phyloP scores from a whole-genome alignment of 1,140 invertebrate genomes.

The Lordiphosa clarofinis region DNA sequence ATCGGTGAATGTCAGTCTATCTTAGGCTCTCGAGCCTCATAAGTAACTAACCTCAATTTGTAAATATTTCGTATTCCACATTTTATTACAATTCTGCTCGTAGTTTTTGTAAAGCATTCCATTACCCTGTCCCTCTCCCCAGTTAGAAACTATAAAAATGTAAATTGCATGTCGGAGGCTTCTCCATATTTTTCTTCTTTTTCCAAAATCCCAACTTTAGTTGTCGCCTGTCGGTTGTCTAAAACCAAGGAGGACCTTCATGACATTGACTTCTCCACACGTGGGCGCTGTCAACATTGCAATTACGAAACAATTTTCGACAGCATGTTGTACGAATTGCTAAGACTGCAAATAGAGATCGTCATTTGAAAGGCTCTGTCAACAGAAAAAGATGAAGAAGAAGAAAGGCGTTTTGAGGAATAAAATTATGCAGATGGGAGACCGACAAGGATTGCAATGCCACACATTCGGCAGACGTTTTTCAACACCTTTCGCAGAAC shows the following conservation, averaged over 20 bases:
- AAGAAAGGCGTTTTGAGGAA: constrained; percentile 35
- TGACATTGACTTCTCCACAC: constrained; percentile 12
- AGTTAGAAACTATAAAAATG: too few relatives aligned
- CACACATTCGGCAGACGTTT: constrained; percentile 39
- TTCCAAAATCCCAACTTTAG: not conserved
- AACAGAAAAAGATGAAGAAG: constrained; percentile 52
- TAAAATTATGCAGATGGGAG: constrained; percentile 69
- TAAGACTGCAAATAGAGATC: constrained; percentile 45
- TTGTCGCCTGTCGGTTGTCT: too few relatives aligned
- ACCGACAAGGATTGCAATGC: constrained; percentile 41
- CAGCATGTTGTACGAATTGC: constrained; percentile 67
- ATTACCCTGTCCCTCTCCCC: too few relatives aligned
- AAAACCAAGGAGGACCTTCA: constrained; percentile 12
- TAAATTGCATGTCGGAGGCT: too few relatives aligned
- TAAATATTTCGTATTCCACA: too few relatives aligned
- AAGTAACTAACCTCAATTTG: too few relatives aligned
- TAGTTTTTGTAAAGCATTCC: too few relatives aligned
- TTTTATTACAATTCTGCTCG: too few relatives aligned
- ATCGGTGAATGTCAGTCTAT: too few relatives aligned
- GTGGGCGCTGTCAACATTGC: constrained; percentile 63
- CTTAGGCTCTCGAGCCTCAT: too few relatives aligned
- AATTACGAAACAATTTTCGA: constrained; percentile 76
- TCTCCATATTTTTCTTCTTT: constrained; percentile 4
- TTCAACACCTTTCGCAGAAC: constrained; percentile 68
- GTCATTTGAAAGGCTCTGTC: constrained; percentile 32